These are phyloP conservation scores for Poeciliopsis turneri DNA, from an alignment of 2,797 vertebrate species.

Conservation along the genomic window DNA sequence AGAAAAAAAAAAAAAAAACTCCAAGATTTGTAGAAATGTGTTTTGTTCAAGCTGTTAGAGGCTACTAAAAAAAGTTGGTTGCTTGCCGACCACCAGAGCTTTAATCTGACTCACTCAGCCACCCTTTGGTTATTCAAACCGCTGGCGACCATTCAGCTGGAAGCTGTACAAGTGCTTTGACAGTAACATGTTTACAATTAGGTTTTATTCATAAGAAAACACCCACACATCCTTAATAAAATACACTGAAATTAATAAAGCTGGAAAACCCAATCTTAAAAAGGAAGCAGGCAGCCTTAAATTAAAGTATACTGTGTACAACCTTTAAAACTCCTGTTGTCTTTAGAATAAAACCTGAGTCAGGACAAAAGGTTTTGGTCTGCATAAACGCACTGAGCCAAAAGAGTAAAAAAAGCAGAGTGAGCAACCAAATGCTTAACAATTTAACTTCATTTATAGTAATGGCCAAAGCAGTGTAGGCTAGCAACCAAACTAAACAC, in stretches of 20 bases:
- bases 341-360: conserved; percentile 1
- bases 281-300: background rate
- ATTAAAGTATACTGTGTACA: background rate
- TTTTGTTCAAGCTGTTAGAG: conserved; percentile 29
- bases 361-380: conserved; percentile 4
- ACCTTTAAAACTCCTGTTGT: conserved; percentile 6
- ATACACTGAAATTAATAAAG: background rate
- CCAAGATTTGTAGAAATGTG: conserved; percentile 19
- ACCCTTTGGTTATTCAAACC: conserved; percentile 26
- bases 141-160: conserved; percentile 12
- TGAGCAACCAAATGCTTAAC: conserved; percentile 47
- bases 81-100: conserved; percentile 9
- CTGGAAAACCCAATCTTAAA: background rate
- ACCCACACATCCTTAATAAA: conserved; percentile 2
- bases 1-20: conserved; percentile 4
- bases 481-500: conserved; percentile 72
- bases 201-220: conserved; percentile 20
- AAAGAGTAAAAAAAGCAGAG: conserved; percentile 46
- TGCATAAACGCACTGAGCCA: conserved; percentile 7
- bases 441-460: conserved; percentile 50
- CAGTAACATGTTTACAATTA: conserved; percentile 5
- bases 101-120: conserved; percentile 26
- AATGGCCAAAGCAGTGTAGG: conserved; percentile 37
- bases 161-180: background rate
- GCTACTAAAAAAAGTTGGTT: conserved; percentile 22